These are phyloP conservation scores for Erpornis zantholeuca DNA, from an alignment of 2,113 vertebrate species.

Conservation along the genomic window DNA sequence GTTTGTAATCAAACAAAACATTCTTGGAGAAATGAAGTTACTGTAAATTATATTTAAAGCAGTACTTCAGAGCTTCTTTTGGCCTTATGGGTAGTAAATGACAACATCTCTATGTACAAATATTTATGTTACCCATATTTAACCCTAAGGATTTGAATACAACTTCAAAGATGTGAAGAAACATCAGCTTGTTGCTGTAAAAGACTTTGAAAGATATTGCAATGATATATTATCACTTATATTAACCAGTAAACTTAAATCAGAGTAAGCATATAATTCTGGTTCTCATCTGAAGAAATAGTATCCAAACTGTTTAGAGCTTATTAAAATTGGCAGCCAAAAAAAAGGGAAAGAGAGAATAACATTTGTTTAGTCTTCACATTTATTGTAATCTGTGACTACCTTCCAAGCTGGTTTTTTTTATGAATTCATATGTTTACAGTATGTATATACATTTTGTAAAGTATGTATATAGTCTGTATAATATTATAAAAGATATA, in stretches of 20 bases:
- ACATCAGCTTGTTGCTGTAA: neutral
- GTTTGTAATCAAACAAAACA: neutral
- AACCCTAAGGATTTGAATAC: neutral
- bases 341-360: neutral
- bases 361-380: neutral
- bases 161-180: neutral
- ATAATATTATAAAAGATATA: neutral
- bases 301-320: neutral
- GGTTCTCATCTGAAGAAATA: neutral
- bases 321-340: neutral
- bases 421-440: neutral
- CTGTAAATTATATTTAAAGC: neutral
- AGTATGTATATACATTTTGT: neutral
- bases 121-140: slow-evolving; percentile 15
- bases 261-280: neutral
- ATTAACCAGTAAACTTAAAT: neutral
- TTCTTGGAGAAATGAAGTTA: neutral
- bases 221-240: neutral
- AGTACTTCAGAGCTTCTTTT: neutral
- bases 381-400: neutral
- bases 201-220: neutral
- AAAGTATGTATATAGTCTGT: neutral
- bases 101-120: neutral
- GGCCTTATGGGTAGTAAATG: neutral
- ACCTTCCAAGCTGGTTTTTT: neutral